Evolutionary conservation across 1,140 invertebrate genomes (phyloP), one percentile per base, ranked within the genome.

Genomic region (Drosophila funebris): DNA sequence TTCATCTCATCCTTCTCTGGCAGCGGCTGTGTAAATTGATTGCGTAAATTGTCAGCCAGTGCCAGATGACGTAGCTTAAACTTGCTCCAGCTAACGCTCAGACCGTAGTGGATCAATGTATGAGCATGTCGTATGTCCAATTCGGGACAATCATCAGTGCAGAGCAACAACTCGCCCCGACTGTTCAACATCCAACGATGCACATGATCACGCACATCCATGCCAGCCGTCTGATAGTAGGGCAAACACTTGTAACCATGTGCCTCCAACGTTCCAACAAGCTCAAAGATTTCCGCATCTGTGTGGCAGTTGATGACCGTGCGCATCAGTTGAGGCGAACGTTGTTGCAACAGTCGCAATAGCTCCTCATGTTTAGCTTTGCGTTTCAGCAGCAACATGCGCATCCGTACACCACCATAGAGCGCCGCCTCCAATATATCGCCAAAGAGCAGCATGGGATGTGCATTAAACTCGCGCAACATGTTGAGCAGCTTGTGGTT

Each of bases 91-190:
- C 31, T 66, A 0, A 5, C 8, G 50, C 82, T 78, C 62, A 88
- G 41, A 29, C 60, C 46, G 20, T 63, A 77, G 13, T 85, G 74
- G 6, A 85, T 44, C 4, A 85, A 14, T 0, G 82, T 87, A 0
- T 82, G 53, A 0, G 62, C 82, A 24, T 76, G n/a, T 0, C 82
- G 58, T 0, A 87, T 36, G 5, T 27, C 11, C 27, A 82, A n/a
- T 29, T 85, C 82, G 3, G 78, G 83, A 4, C 82, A 87, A n/a
- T 48, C n/a, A 22, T 88, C 82, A 2, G 78, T 85, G 62, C 52
- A 62, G 16, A 87, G 14, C 0, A 85, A 16, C 1, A 85, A 37
- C 2, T 60, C 31, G 9, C 67, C 73, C 0, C n/a, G 4, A 0
- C 14, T 62, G 2, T 68, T 0, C 4, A 8, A 11, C 14, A 50